These are phyloP conservation scores for Pemphredon lugubris DNA, from an alignment of 2,888 invertebrate genomes.

Conservation along the genomic window DNA sequence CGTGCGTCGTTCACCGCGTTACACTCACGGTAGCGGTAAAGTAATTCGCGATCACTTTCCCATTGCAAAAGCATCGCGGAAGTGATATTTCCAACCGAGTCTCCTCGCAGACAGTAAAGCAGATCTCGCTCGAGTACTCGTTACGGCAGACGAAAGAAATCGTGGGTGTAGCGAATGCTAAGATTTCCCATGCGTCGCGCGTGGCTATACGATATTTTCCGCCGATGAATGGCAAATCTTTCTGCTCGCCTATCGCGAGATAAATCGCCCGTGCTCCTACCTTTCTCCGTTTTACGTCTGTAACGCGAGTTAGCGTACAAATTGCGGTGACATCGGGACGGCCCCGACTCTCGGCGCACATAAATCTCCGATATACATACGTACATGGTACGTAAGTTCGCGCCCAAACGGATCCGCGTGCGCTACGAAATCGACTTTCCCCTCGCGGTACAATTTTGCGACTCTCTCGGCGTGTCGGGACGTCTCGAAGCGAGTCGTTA, in stretches of 20 bases:
- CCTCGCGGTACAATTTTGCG: constrained; percentile 8
- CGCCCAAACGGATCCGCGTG: constrained; percentile 6
- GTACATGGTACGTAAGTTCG: not conserved
- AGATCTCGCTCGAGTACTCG: not conserved
- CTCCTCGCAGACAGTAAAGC: not conserved
- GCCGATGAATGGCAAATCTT: constrained; percentile 16
- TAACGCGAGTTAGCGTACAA: constrained; percentile 16
- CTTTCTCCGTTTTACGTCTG: constrained; percentile 7
- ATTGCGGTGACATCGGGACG: constrained; percentile 12
- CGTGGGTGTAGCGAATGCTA: constrained; percentile 11
- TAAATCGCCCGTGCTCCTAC: constrained; percentile 1
- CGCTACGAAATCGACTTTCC: constrained; percentile 26
- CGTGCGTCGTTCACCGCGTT: not conserved
- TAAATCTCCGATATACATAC: constrained; percentile 23
- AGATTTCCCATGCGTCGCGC: constrained; percentile 13
- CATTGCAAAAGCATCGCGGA: too few relatives aligned
- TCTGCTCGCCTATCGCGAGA: not conserved
- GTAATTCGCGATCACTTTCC: too few relatives aligned
- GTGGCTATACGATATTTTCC: constrained; percentile 14
- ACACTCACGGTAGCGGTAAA: too few relatives aligned
- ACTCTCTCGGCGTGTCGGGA: not conserved
- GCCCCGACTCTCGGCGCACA: constrained; percentile 7
- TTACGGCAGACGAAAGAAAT: not conserved
- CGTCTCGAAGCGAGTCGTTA: too few relatives aligned
- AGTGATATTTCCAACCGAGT: not conserved